Percentiles rank a stretch among this genome's conserved stretches.
phyloP scores from a whole-genome alignment of 2,888 invertebrate species.

The Xanthostigma xanthostigma region DNA sequence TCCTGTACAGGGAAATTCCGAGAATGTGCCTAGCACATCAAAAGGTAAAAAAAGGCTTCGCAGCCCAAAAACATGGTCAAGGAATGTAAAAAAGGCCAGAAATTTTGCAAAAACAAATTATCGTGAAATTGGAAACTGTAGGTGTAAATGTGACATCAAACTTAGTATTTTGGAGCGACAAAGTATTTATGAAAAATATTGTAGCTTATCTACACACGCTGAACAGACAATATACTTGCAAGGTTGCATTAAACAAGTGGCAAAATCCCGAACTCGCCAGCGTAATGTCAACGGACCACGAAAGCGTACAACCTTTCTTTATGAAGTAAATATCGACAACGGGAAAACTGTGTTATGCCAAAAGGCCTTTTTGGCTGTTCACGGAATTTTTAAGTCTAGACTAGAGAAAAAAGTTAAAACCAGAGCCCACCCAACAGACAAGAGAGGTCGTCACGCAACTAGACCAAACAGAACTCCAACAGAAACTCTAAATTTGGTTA shows the following conservation, averaged over 20 bases:
- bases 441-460: neutral
- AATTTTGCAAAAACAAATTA: neutral
- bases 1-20: too few relatives aligned
- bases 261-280: conserved; percentile 1
- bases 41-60: too few relatives aligned
- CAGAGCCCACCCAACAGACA: too few relatives aligned
- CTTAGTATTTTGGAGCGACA: neutral
- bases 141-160: conserved; percentile 1
- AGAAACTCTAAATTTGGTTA: conserved; percentile 1
- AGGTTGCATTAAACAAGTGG: conserved; percentile 4
- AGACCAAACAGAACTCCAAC: neutral
- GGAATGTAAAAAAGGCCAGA: too few relatives aligned
- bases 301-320: too few relatives aligned
- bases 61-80: too few relatives aligned
- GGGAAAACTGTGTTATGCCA: too few relatives aligned
- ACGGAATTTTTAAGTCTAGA: too few relatives aligned
- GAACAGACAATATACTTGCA: conserved; percentile 6
- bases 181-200: conserved; percentile 1
- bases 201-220: conserved; percentile 2
- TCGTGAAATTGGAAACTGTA: conserved; percentile 2
- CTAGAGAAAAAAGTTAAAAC: too few relatives aligned
- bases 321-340: too few relatives aligned
- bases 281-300: neutral
- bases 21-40: too few relatives aligned
- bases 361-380: too few relatives aligned